These are phyloP conservation scores for Caradrina kadenii DNA, from an alignment of 2,888 invertebrate species.

Conservation along the genomic window DNA sequence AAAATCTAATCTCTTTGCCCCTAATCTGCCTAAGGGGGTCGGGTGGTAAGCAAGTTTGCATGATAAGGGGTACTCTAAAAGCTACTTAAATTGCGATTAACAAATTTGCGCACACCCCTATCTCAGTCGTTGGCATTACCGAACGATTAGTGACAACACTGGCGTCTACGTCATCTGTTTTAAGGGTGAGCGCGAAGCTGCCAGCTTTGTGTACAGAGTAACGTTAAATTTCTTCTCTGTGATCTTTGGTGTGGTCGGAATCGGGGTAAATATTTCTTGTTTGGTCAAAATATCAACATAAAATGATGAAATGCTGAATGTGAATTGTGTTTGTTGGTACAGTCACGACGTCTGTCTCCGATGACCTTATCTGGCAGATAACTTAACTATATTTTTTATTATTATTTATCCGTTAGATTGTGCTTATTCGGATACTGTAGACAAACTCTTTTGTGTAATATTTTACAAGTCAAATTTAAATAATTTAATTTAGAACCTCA, in stretches of 20 bases:
- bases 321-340: no score
- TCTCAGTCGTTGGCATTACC: slow-evolving; percentile 46
- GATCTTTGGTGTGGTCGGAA: neutral
- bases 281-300: neutral
- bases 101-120: slow-evolving; percentile 57
- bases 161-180: slow-evolving; percentile 37
- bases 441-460: no score
- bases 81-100: slow-evolving; percentile 59
- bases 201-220: slow-evolving; percentile 8
- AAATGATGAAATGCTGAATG: no score
- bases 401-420: no score
- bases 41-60: slow-evolving; percentile 40
- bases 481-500: no score
- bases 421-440: no score
- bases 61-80: slow-evolving; percentile 52
- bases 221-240: slow-evolving; percentile 1
- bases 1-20: slow-evolving; percentile 31
- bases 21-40: slow-evolving; percentile 24
- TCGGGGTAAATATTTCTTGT: neutral
- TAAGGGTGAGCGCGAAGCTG: slow-evolving; percentile 20
- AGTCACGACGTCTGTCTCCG: no score
- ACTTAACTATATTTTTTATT: no score
- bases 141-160: slow-evolving; percentile 51
- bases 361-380: no score
- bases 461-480: no score